These are phyloP conservation scores for Sakesphorus luctuosus DNA, from an alignment of 2,113 vertebrate species.

Conservation along the genomic window DNA sequence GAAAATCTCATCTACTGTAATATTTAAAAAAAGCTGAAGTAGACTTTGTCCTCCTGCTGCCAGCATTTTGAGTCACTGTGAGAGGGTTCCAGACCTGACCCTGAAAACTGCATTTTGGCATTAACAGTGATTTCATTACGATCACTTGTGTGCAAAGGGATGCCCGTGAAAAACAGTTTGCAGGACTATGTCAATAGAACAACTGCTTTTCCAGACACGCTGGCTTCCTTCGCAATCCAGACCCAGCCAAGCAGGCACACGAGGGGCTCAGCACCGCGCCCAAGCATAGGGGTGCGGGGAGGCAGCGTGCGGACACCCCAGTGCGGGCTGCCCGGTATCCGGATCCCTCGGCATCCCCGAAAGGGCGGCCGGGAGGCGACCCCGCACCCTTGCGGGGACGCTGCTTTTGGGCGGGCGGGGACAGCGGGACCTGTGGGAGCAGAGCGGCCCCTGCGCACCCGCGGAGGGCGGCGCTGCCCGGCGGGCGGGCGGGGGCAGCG, in stretches of 20 bases:
- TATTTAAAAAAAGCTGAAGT: background rate
- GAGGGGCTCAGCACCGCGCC: fast-evolving
- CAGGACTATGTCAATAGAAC: background rate
- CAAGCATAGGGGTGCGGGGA: fast-evolving
- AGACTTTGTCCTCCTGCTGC: background rate
- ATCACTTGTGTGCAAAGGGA: background rate
- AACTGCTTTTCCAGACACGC: background rate
- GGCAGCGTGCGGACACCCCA: background rate
- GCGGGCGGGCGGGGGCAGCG: background rate
- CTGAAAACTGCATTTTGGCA: background rate
- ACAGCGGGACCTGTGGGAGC: background rate
- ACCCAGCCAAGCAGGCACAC: fast-evolving
- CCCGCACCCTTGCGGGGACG: background rate
- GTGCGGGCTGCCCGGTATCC: fast-evolving
- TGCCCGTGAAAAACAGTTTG: background rate
- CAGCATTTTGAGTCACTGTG: background rate
- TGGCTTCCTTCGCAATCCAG: background rate
- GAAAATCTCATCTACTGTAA: background rate
- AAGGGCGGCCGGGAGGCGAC: background rate
- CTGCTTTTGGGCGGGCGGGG: background rate
- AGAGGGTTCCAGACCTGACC: background rate
- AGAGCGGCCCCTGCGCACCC: background rate
- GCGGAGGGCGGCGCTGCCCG: too few species aligned
- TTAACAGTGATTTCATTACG: background rate
- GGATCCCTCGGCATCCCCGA: background rate